phyloP scores from a whole-genome alignment of 1,140 invertebrate genomes.

The Drosophila repleta region DNA sequence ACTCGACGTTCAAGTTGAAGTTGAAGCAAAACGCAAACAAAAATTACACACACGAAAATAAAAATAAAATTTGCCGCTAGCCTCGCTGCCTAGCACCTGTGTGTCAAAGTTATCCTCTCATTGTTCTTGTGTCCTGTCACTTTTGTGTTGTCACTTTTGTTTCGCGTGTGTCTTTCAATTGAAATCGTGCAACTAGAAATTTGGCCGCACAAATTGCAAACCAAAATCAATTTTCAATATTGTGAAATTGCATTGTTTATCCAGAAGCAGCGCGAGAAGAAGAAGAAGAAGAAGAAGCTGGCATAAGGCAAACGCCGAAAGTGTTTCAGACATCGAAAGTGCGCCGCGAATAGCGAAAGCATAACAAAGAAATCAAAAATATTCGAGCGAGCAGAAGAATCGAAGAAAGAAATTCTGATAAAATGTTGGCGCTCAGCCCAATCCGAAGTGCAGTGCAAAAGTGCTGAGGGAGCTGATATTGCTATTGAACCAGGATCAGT shows the following conservation, averaged over 20 bases:
- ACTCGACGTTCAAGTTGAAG: slow-evolving; percentile 31
- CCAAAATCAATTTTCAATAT: slow-evolving; percentile 39
- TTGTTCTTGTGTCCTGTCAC: slow-evolving; percentile 4
- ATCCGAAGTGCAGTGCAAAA: slow-evolving; percentile 26
- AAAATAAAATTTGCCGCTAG: slow-evolving; percentile 37
- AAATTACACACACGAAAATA: slow-evolving; percentile 37
- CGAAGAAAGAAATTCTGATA: not conserved
- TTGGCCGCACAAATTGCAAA: slow-evolving; percentile 29
- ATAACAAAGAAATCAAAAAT: slow-evolving; percentile 4
- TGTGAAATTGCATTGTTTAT: slow-evolving; percentile 23
- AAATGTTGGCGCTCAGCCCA: not conserved
- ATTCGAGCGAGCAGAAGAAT: not conserved
- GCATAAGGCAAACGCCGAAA: slow-evolving; percentile 21
- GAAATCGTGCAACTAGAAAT: slow-evolving; percentile 39
- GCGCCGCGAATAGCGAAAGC: slow-evolving; percentile 12
- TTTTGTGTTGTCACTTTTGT: slow-evolving; percentile 24
- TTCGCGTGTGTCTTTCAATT: slow-evolving; percentile 40
- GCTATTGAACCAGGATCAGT: slow-evolving; percentile 8
- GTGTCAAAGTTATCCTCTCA: slow-evolving; percentile 24
- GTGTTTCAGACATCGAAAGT: slow-evolving; percentile 10
- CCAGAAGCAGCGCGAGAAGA: not conserved
- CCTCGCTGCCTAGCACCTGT: slow-evolving; percentile 23
- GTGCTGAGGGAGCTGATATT: slow-evolving; percentile 1
- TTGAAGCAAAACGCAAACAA: slow-evolving; percentile 21
- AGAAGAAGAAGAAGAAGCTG: slow-evolving; percentile 10